Evolutionary conservation across 2,888 invertebrate species (phyloP).

Genomic region (Linnaemya vulpina): DNA sequence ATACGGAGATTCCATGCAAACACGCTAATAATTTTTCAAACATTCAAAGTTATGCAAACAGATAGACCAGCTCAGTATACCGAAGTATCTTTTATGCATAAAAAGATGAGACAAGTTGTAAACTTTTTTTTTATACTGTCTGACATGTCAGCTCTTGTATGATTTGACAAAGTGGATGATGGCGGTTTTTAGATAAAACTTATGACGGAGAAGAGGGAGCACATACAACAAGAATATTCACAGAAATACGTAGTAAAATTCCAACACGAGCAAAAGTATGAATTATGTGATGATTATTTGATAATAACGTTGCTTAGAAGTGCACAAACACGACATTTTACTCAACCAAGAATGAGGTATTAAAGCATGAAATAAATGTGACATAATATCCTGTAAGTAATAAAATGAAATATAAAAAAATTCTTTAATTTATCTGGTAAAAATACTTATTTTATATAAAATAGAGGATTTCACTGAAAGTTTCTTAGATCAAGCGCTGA

Average conservation of each 20-base stretch:
- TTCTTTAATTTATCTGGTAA: not conserved
- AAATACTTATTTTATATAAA: no score
- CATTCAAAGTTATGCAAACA: not conserved
- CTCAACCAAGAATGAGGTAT: not conserved
- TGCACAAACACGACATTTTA: conserved; percentile 18
- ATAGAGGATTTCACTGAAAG: no score
- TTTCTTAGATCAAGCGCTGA: no score
- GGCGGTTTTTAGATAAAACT: not conserved
- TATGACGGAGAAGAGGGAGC: no score
- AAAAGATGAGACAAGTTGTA: not conserved
- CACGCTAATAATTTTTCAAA: not conserved
- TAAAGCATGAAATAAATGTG: not conserved
- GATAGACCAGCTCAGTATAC: not conserved
- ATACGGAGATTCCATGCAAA: no score
- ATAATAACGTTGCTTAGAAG: conserved; percentile 6
- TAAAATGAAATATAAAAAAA: not conserved
- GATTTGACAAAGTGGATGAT: conserved; percentile 3
- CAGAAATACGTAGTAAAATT: not conserved
- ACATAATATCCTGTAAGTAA: not conserved
- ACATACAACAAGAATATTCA: not conserved
- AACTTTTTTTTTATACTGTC: not conserved
- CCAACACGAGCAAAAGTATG: not conserved
- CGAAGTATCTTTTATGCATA: not conserved
- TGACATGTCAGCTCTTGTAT: not conserved
- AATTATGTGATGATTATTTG: conserved; percentile 35